Base-by-base conservation (phyloP, 2,888 invertebrate genomes). In the Ariolimax columbianus region DNA sequence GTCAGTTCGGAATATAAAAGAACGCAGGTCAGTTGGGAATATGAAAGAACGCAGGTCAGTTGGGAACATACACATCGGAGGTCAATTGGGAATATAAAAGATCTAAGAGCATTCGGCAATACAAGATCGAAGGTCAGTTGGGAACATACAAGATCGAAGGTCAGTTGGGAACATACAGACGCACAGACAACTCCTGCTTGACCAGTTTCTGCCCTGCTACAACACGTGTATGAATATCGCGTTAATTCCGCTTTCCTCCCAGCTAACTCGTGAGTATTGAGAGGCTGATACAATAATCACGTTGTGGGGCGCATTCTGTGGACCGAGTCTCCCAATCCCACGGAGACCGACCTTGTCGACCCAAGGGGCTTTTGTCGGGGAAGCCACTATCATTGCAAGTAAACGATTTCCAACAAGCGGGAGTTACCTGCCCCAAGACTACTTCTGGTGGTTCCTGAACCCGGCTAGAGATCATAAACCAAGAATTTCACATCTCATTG, bases 401-500 rank as follows among this genome's bases (percentile, higher is more conserved):
- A 78, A 78, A 78, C 63, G 78, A n/a, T 63, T 66, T 66, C 63
- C n/a, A 38, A 78, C 59, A 33, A 36, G 23, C 26, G 40, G 66
- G 63, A 78, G 40, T 40, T 36, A 59, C 40, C 63, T 38, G 78
- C 30, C 38, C 63, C 40, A 55, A 55, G 38, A 30, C 77, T 55
- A 23, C 26, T 4, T 9, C 7, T 26, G 66, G 40, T 17, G 14
- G n/a, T 14, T 63, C 63, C n/a, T 38, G 38, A 36, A 14, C 78
- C 38, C 19, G 17, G 77, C 36, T 77, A 33, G 33, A 68, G 80
- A 80, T 80, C 80, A 68, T 80, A 80, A 80, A 80, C 47, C 30
- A 40, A 23, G 68, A 66, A 80, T 80, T 80, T 80, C 80, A 80
- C 80, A 68, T 43, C 80, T 63, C 80, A 80, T 80, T 68, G 68